Percentiles rank a stretch among this genome's conserved stretches.
Evolutionary conservation across 2,888 invertebrate species (phyloP).

Genomic region (Phania funesta): DNA sequence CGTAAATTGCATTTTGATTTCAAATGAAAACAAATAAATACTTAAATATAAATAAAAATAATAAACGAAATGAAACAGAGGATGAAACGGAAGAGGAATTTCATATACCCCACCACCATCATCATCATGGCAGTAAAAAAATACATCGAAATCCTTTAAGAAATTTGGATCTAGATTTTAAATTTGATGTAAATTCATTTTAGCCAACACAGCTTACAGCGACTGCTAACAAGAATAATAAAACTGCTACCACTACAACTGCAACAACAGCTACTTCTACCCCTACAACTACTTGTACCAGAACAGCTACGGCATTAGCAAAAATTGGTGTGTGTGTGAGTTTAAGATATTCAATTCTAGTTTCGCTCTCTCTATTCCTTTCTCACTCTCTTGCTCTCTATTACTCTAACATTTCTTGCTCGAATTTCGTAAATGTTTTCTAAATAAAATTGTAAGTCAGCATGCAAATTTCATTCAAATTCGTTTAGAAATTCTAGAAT

Average conservation of each 20-base stretch:
- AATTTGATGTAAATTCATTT: constrained; percentile 79
- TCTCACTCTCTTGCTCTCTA: not conserved
- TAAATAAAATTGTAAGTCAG: not conserved
- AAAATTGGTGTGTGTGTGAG: constrained; percentile 65
- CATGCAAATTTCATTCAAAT: constrained; percentile 15
- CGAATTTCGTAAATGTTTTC: constrained; percentile 17
- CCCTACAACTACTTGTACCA: constrained; percentile 1
- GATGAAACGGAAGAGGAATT: constrained; percentile 75
- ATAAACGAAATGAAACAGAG: constrained; percentile 44
- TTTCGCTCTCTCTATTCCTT: constrained; percentile 48
- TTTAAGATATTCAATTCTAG: constrained; percentile 58
- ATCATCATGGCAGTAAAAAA: constrained; percentile 77
- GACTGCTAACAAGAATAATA: constrained; percentile 2
- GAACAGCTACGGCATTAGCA: constrained; percentile 36
- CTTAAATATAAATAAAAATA: constrained; percentile 12
- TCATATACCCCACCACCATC: constrained; percentile 77
- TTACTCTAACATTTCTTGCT: not conserved
- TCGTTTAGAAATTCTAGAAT: not conserved
- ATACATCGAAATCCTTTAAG: constrained; percentile 76
- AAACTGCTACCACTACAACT: not conserved
- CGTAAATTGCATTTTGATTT: constrained; percentile 55
- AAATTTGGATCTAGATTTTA: constrained; percentile 78
- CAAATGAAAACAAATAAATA: constrained; percentile 23
- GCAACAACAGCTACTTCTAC: not conserved
- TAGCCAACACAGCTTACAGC: constrained; percentile 69